Percentiles rank a stretch among this genome's conserved stretches.
Conservation (phyloP, 2,797 vertebrate genomes). For the Morus bassanus region DNA sequence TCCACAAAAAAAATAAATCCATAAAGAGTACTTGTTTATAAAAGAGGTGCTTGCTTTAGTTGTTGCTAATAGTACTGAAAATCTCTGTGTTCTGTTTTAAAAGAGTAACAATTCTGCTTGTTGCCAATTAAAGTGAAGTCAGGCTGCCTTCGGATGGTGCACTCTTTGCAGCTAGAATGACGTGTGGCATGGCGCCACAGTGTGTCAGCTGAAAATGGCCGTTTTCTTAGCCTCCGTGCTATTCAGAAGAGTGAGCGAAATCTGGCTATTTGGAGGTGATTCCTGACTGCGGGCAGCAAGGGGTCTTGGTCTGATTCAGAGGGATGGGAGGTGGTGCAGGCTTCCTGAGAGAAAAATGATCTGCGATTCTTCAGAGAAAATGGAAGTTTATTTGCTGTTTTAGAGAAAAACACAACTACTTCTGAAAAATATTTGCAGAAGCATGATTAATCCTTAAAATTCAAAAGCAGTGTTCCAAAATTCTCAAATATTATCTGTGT, state of each 20-base stretch:
- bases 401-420: background rate
- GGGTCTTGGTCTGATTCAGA: rapidly evolving
- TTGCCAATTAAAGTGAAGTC: background rate
- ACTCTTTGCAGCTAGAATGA: background rate
- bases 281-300: background rate
- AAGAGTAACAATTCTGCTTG: background rate
- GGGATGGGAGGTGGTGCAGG: background rate
- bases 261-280: background rate
- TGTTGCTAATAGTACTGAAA: slow-evolving; percentile 1
- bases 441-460: background rate
- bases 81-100: background rate
- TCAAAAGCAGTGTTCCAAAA: background rate
- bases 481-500: background rate
- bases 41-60: background rate
- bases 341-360: background rate
- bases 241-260: rapidly evolving
- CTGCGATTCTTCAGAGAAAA: background rate
- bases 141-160: background rate
- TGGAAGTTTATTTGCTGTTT: background rate
- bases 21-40: background rate
- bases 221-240: background rate
- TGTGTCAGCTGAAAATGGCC: background rate
- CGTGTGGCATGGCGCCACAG: background rate
- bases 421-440: background rate
- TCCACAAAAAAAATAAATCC: background rate